These are phyloP conservation scores for Pyrochroa serraticornis DNA, from an alignment of 2,888 invertebrate genomes.

Conservation along the genomic window DNA sequence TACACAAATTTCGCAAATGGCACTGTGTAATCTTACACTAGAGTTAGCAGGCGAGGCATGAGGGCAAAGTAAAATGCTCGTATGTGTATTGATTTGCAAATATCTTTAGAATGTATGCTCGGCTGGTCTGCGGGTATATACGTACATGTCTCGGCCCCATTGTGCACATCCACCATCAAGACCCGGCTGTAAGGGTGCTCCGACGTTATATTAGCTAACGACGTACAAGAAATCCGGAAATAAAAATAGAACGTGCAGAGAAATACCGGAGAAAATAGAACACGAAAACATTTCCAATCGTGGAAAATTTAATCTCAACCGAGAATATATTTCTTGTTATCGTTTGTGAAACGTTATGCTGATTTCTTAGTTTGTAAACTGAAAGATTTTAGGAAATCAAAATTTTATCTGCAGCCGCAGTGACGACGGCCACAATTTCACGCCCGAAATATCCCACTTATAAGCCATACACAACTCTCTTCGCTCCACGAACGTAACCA, in stretches of 20 bases:
- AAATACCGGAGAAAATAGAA: slow-evolving; percentile 42
- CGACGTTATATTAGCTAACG: slow-evolving; percentile 50
- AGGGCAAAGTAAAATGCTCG: slow-evolving; percentile 21
- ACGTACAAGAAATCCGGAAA: slow-evolving; percentile 48
- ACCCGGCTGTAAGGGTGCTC: slow-evolving; percentile 39
- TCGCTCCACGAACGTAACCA: too few species aligned
- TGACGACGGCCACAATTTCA: too few species aligned
- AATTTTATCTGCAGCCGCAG: slow-evolving; percentile 3
- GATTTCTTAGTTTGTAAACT: slow-evolving; percentile 10
- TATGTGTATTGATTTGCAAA: slow-evolving; percentile 25
- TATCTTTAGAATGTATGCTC: slow-evolving; percentile 47
- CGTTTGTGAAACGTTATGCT: slow-evolving; percentile 29
- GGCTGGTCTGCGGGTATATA: slow-evolving; percentile 43
- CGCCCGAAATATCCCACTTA: too few species aligned
- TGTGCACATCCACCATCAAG: slow-evolving; percentile 38
- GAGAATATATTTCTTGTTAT: slow-evolving; percentile 43
- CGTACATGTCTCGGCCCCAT: slow-evolving; percentile 46
- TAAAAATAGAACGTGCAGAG: slow-evolving; percentile 46
- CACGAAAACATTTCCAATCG: slow-evolving; percentile 47
- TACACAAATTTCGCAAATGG: slow-evolving; percentile 30
- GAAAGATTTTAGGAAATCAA: slow-evolving; percentile 20
- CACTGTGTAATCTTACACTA: slow-evolving; percentile 27
- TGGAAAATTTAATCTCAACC: slow-evolving; percentile 48
- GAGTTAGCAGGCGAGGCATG: slow-evolving; percentile 24
- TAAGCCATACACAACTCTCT: too few species aligned